Base-by-base conservation (phyloP, 1,140 invertebrate species). In the Microplitis demolitor region DNA sequence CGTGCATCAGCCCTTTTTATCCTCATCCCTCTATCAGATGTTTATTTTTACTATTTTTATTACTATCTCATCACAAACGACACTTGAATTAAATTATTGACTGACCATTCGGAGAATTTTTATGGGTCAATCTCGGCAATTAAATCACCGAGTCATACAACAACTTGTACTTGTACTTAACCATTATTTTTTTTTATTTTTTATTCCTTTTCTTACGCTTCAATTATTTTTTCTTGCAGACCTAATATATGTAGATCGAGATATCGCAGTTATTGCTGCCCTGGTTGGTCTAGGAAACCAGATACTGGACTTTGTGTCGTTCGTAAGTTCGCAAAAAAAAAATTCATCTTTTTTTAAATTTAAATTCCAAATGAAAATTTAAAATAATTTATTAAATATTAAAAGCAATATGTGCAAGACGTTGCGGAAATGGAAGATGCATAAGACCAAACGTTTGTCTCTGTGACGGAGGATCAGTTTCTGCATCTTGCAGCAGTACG, bases 381-480 rank as follows among this genome's bases (percentile, higher is more conserved):
- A 14, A 56, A 56, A 3, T 4, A 13, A 64, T 37, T 64, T 13
- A 16, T 39, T 34, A 39, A 64, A n/a, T 39, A 69, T 76, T 70
- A 54, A 54, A 3, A 54, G 95, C 94, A n/a, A 87, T 95, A 56
- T 96, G 94, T 81, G 85, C 89, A 8, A 88, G 91, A 78, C 88
- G 91, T 60, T 96, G 95, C 85, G 91, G 90, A 0, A 88, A 87
- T 35, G 94, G 94, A 34, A 88, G 90, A 63, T 97, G 95, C 79
- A 90, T 96, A 50, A 91, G 92, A 76, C 95, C 95, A 1, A 96
- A 96, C 84, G 87, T 95, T 71, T 97, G 95, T 83, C 85, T 93
- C 14, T 96, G 95, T 80, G 90, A 92, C 4, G 90, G 90, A 50
- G 91, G 91, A 24, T 81, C 87, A 0, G 87, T 91, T 51, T 87